Percentiles rank a stretch among this genome's conserved stretches.
Evolutionary conservation across 2,888 invertebrate genomes (phyloP).

Genomic region (Cecidostiba fungosa): DNA sequence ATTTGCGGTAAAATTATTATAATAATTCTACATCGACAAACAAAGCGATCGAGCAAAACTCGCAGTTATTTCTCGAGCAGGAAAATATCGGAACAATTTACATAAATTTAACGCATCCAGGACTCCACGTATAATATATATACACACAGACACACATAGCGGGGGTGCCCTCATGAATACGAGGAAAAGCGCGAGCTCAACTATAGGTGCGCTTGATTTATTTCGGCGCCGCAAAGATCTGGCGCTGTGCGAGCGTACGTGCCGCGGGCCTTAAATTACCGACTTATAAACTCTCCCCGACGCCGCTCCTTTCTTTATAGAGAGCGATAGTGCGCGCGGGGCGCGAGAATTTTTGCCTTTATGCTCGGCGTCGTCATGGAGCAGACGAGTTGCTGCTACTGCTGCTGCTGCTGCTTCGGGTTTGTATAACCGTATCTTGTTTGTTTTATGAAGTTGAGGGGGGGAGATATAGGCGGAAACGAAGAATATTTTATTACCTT

Average conservation of each 20-base stretch:
- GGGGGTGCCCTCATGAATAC: slow-evolving; percentile 12
- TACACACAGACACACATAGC: background rate
- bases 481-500: background rate
- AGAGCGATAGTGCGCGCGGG: background rate
- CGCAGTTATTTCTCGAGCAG: slow-evolving; percentile 28
- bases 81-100: slow-evolving; percentile 66
- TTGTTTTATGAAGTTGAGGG: background rate
- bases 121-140: background rate
- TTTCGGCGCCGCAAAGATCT: slow-evolving; percentile 79
- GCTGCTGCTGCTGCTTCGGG: background rate
- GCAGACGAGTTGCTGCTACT: slow-evolving; percentile 39
- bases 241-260: slow-evolving; percentile 75
- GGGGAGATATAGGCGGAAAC: background rate
- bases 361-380: slow-evolving; percentile 10
- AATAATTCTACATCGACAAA: background rate
- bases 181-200: slow-evolving; percentile 52
- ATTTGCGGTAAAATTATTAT: background rate
- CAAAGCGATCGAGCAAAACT: background rate
- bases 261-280: slow-evolving; percentile 79
- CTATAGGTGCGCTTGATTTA: slow-evolving; percentile 76
- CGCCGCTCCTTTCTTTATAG: slow-evolving; percentile 61
- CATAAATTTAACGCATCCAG: slow-evolving; percentile 65
- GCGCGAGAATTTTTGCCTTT: slow-evolving; percentile 42
- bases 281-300: slow-evolving; percentile 79
- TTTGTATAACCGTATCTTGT: slow-evolving; percentile 9